Evolutionary conservation across 2,797 vertebrate species (phyloP), one percentile per base, ranked within the genome.

Genomic region (Thunnus albacares): DNA sequence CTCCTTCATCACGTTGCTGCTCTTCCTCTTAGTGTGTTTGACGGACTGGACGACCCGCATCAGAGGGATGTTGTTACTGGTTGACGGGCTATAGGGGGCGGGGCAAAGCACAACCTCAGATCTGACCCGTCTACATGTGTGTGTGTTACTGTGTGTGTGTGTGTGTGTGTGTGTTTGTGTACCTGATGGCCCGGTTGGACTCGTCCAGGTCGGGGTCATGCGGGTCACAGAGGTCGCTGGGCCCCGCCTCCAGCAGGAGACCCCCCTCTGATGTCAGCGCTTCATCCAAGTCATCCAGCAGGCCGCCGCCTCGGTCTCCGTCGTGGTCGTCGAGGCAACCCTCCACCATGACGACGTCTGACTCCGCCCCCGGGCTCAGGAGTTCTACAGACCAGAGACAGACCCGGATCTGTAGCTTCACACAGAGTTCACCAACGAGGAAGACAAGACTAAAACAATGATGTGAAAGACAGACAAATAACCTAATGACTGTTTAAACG

Each of bases 31-130:
- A 0, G 97, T 97, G 89, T 99, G 97, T 89, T 98, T 99, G 80
- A 99, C 95, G 33, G 98, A 99, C 86, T 99, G 98, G 24, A 99
- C 98, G 0, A 99, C 96, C 91, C 98, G 92, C 98, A 99, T 99
- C 89, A 99, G 95, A 0, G 98, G 98, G 89, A 99, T 99, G 91
- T 99, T 99, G 95, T 98, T 99, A 93, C 98, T 99, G 85, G 98
- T 98, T n/a, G 97, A 98, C 49, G 98, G 98, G 87, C 98, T 99
- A 83, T 64, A 91, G 65, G 63, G 52, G 68, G 65, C 38, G 35
- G 53, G 17, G 28, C 51, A 79, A 64, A 84, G 22, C 28, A 79
- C 24, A 76, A 18, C 24, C 18, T 80, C 17, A 77, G 47, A 30
- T 2, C 7, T 49, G 1, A n/a, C n/a, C n/a, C n/a, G n/a, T n/a